These are phyloP conservation scores for Drosophila mimetica DNA, from an alignment of 2,888 invertebrate genomes.

Conservation along the genomic window DNA sequence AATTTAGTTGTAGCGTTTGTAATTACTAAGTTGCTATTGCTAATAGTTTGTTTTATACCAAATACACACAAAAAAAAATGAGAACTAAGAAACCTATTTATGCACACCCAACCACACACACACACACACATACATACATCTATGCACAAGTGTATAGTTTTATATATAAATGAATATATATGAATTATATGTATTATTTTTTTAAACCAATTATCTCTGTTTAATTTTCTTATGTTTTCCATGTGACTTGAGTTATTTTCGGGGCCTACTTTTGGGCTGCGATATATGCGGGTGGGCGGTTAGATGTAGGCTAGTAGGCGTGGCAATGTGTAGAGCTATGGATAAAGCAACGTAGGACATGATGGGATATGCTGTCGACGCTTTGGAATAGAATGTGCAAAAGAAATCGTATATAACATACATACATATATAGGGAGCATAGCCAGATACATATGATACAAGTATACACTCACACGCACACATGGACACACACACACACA, in stretches of 20 bases:
- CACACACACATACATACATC: constrained; percentile 44
- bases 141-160: constrained; percentile 65
- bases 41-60: constrained; percentile 74
- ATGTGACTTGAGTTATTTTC: constrained; percentile 3
- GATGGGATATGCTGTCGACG: constrained; percentile 50
- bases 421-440: constrained; percentile 67
- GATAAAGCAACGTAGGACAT: constrained; percentile 15
- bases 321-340: constrained; percentile 39
- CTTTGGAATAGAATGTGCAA: constrained; percentile 46
- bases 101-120: constrained; percentile 58
- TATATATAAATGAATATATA: constrained; percentile 41
- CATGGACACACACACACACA: constrained; percentile 5
- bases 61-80: constrained; percentile 54
- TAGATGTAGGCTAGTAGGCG: constrained; percentile 38
- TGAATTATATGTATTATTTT: constrained; percentile 64
- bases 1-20: constrained; percentile 66
- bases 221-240: constrained; percentile 32
- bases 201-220: constrained; percentile 40
- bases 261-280: constrained; percentile 10
- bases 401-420: constrained; percentile 37
- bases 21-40: constrained; percentile 47
- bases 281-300: constrained; percentile 4
- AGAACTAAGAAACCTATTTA: constrained; percentile 62
- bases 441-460: constrained; percentile 68
- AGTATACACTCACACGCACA: constrained; percentile 48